Percentiles rank a stretch among this genome's conserved stretches.
Evolutionary conservation across 1,140 invertebrate genomes (phyloP).

Genomic region (Drosophila mojavensis): DNA sequence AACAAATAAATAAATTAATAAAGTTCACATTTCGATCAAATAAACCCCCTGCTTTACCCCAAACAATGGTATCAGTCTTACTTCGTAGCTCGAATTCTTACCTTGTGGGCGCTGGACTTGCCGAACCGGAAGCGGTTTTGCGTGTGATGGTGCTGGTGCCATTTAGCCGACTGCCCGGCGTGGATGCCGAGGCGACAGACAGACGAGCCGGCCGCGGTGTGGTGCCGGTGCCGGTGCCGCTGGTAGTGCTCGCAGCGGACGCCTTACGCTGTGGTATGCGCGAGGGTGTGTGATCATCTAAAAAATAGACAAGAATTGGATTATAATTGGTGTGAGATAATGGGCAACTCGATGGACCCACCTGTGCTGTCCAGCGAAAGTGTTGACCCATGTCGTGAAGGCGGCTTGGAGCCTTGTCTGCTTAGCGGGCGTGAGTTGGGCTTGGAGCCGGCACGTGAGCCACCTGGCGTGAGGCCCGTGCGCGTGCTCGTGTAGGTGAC

Average conservation of each 20-base stretch:
- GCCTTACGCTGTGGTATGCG: constrained; percentile 89
- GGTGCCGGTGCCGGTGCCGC: constrained; percentile 84
- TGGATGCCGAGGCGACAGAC: constrained; percentile 84
- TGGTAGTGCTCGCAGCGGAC: constrained; percentile 85
- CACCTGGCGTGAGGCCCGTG: constrained; percentile 86
- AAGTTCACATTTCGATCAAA: constrained; percentile 34
- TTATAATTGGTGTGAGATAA: background rate
- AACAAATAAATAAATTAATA: constrained; percentile 70
- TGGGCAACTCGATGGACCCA: constrained; percentile 76
- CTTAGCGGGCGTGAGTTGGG: constrained; percentile 92
- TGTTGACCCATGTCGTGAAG: constrained; percentile 96
- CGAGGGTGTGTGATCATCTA: constrained; percentile 89
- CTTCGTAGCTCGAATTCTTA: constrained; percentile 71
- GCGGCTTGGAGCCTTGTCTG: constrained; percentile 93
- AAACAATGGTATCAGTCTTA: background rate
- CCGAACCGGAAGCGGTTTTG: constrained; percentile 89
- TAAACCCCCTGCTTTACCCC: constrained; percentile 19
- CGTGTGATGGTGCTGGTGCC: constrained; percentile 86
- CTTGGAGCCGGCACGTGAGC: constrained; percentile 89
- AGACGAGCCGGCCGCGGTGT: constrained; percentile 85
- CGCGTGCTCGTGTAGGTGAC: constrained; percentile 86
- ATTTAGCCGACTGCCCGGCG: constrained; percentile 84
- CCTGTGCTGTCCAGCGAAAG: constrained; percentile 95
- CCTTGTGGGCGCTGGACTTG: constrained; percentile 89
- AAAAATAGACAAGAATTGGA: constrained; percentile 10